Evolutionary conservation across 2,888 invertebrate species (phyloP).

Genomic region (Hyposoter didymator): DNA sequence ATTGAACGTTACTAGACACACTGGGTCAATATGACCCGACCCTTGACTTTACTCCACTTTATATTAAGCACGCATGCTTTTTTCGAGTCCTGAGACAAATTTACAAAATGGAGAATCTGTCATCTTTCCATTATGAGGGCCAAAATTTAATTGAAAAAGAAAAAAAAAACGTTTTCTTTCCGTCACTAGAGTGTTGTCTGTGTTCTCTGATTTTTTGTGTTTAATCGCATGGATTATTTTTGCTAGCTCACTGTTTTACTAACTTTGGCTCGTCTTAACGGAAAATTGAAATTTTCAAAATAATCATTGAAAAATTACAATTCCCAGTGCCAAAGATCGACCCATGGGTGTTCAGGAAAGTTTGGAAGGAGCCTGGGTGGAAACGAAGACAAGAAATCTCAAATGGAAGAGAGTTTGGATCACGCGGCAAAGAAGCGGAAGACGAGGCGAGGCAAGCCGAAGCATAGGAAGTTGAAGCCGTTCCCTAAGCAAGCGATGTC

Average conservation of each 20-base stretch:
- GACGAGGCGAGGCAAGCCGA: slow-evolving; percentile 90
- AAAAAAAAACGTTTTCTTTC: too few relatives aligned
- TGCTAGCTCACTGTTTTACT: neutral
- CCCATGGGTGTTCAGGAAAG: slow-evolving; percentile 70
- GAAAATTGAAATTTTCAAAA: neutral
- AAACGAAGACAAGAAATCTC: slow-evolving; percentile 75
- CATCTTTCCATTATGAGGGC: too few relatives aligned
- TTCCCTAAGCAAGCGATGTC: slow-evolving; percentile 86
- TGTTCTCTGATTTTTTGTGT: too few relatives aligned
- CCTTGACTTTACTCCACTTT: neutral
- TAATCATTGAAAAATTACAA: neutral
- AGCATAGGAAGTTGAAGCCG: slow-evolving; percentile 90
- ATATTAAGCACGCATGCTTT: too few relatives aligned
- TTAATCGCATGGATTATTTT: too few relatives aligned
- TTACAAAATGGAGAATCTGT: too few relatives aligned
- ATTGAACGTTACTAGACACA: neutral
- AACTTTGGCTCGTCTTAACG: neutral
- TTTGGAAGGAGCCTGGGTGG: slow-evolving; percentile 83
- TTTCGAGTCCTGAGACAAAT: too few relatives aligned
- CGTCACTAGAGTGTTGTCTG: too few relatives aligned
- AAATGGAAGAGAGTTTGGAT: slow-evolving; percentile 82
- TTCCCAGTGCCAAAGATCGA: slow-evolving; percentile 47
- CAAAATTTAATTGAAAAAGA: too few relatives aligned
- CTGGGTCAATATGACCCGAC: neutral
- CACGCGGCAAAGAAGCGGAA: slow-evolving; percentile 87